Conservation (phyloP, 1,140 invertebrate species). For the Rhagoletis pomonella region DNA sequence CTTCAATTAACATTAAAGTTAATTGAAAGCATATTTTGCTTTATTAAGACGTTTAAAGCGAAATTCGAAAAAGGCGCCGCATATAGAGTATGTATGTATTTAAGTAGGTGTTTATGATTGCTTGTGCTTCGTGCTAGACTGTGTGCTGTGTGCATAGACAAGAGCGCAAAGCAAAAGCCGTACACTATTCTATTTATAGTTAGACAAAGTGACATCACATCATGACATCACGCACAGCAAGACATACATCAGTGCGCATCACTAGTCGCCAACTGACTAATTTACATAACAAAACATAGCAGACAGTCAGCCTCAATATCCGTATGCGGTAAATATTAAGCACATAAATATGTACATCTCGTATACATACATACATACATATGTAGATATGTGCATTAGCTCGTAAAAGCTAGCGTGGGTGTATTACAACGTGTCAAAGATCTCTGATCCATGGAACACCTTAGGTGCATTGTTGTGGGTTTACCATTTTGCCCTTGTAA, state of each 20-base stretch:
- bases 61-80: not conserved
- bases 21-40: slow-evolving; percentile 18
- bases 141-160: too few species aligned
- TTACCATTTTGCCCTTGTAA: not conserved
- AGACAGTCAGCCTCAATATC: not conserved
- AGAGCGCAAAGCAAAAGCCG: too few species aligned
- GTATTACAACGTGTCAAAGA: slow-evolving; percentile 24
- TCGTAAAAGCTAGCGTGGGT: not conserved
- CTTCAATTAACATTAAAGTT: slow-evolving; percentile 42
- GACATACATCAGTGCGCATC: slow-evolving; percentile 10
- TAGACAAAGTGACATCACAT: slow-evolving; percentile 29
- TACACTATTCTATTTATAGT: not conserved
- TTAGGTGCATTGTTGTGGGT: not conserved
- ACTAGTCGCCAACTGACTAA: slow-evolving; percentile 6
- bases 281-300: not conserved
- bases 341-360: too few species aligned
- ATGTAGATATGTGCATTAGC: not conserved
- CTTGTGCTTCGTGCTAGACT: too few species aligned
- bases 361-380: not conserved
- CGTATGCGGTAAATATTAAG: not conserved
- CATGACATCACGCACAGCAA: slow-evolving; percentile 49
- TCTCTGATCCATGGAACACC: slow-evolving; percentile 7
- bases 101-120: not conserved
- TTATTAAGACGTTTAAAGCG: slow-evolving; percentile 22
- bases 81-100: not conserved